Evolutionary conservation across 2,888 invertebrate genomes (phyloP).

Genomic region (Drosophila ustulata): DNA sequence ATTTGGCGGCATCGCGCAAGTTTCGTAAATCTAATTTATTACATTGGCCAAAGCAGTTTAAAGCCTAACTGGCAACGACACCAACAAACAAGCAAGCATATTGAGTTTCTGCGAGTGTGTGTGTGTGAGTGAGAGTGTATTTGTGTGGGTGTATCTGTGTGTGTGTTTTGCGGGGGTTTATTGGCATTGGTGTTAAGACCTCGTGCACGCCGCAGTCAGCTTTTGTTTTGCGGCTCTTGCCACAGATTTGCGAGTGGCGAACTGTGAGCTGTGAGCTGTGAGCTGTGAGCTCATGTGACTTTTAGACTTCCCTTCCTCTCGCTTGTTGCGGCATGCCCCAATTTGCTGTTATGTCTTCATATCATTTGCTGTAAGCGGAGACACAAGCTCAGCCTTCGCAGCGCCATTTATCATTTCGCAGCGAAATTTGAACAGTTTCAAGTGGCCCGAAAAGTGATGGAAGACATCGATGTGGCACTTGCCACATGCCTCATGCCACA

Average conservation of each 20-base stretch:
- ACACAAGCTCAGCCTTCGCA: constrained; percentile 18
- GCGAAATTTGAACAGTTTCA: constrained; percentile 58
- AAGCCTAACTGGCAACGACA: constrained; percentile 58
- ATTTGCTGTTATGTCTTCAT: constrained; percentile 73
- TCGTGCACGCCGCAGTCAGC: constrained; percentile 47
- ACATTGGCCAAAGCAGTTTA: constrained; percentile 65
- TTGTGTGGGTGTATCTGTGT: constrained; percentile 22
- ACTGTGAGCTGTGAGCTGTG: neutral
- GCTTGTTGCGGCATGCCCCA: constrained; percentile 43
- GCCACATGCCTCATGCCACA: neutral
- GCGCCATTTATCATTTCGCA: constrained; percentile 52
- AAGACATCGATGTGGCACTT: neutral
- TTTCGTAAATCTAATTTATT: constrained; percentile 77
- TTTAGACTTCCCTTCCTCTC: constrained; percentile 23
- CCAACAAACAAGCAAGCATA: constrained; percentile 21
- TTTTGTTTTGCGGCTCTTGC: constrained; percentile 43
- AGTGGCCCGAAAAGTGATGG: constrained; percentile 38
- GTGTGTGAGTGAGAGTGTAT: constrained; percentile 18
- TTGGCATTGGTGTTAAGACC: constrained; percentile 63
- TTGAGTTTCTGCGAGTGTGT: constrained; percentile 22
- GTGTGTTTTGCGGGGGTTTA: constrained; percentile 39
- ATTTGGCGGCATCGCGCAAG: constrained; percentile 69
- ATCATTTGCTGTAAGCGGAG: constrained; percentile 57
- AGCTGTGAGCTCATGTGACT: constrained; percentile 42
- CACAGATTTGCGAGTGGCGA: constrained; percentile 54